Evolutionary conservation across 2,113 vertebrate genomes (phyloP).

Genomic region (Platycercus adscitus): DNA sequence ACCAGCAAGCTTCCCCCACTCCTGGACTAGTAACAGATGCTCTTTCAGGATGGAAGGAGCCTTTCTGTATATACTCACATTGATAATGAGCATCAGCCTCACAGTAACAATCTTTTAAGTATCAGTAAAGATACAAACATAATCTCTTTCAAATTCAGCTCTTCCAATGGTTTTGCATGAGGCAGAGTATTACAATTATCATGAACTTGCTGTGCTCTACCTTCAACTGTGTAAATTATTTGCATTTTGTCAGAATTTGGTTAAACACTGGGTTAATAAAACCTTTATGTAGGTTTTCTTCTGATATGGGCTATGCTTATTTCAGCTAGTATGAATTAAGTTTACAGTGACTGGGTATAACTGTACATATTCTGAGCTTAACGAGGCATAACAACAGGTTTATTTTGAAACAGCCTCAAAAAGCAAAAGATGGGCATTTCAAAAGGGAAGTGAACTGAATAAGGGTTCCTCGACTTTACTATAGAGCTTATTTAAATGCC

Average conservation of each 20-base stretch:
- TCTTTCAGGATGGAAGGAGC: background rate
- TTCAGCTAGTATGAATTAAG: background rate
- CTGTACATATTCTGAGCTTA: background rate
- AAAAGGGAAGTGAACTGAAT: background rate
- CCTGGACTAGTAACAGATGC: background rate
- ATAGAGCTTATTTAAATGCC: background rate
- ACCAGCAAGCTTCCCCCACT: background rate
- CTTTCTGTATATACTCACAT: background rate
- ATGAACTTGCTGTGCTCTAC: background rate
- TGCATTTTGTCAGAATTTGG: background rate
- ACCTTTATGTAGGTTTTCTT: background rate
- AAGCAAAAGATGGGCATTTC: background rate
- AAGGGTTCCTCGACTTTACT: background rate
- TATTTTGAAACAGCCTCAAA: background rate
- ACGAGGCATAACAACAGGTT: background rate
- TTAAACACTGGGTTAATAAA: background rate
- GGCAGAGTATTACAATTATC: background rate
- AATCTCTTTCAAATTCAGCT: background rate
- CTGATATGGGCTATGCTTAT: background rate
- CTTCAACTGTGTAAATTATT: background rate
- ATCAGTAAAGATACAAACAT: background rate
- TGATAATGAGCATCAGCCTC: background rate
- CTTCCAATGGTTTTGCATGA: background rate
- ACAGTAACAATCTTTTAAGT: background rate
- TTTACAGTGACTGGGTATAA: background rate